phyloP scores from a whole-genome alignment of 1,140 invertebrate genomes.

The Oreohelix idahoensis region DNA sequence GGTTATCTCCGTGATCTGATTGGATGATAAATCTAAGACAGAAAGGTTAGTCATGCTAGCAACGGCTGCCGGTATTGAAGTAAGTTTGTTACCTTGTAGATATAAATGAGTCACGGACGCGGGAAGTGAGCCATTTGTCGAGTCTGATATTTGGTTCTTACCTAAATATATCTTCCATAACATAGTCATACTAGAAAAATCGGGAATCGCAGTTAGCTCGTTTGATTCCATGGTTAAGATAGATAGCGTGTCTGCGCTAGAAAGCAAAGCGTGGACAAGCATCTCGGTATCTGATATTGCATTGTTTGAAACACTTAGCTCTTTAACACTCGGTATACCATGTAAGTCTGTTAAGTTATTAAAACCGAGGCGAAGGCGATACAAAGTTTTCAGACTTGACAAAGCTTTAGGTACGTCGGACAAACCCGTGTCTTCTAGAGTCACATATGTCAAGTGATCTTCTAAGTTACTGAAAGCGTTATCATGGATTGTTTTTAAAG shows the following conservation, averaged over 20 bases:
- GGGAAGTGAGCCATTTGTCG: background rate
- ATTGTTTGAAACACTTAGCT: too few species aligned
- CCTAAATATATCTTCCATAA: background rate
- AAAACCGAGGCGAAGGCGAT: background rate
- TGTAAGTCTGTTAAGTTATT: background rate
- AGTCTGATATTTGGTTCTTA: background rate
- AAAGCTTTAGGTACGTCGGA: background rate
- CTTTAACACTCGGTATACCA: too few species aligned
- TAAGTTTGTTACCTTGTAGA: background rate
- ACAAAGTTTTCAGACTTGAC: background rate
- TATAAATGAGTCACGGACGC: background rate
- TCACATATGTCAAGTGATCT: too few species aligned
- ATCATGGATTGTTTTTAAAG: too few species aligned
- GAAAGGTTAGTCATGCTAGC: background rate
- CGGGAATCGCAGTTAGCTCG: background rate
- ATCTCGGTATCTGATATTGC: background rate
- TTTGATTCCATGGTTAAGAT: background rate
- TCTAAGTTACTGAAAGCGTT: too few species aligned
- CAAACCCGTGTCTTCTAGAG: background rate
- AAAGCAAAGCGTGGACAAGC: too few species aligned
- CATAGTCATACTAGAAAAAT: background rate
- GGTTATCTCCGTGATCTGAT: background rate
- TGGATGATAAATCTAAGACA: background rate
- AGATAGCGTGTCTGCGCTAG: background rate
- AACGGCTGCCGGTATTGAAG: background rate